Evolutionary conservation across 2,113 vertebrate genomes (phyloP), one percentile per base, ranked within the genome.

Genomic region (Nyctibius bracteatus): DNA sequence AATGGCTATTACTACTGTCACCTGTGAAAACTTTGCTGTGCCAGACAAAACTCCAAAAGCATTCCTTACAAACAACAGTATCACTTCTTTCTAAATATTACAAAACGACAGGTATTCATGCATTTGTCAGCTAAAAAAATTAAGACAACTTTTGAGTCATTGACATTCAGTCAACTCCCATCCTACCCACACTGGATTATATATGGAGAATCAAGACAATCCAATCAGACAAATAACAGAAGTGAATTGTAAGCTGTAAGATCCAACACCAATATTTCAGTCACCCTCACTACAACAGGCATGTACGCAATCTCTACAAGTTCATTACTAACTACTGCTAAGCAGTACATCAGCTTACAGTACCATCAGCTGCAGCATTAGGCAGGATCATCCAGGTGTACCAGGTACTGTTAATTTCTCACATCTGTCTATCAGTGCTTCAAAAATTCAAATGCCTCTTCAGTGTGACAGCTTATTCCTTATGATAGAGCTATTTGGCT

Each of bases 401-500:
- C 43, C 62, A 44, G 19, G 1, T 28, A 52, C 41, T 10, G 18
- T 1, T 57, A 7, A 5, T 17, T 39, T 41, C 70, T 65, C 86
- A 12, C 0, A 0, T 7, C 63, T 44, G 23, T 12, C 55, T 30
- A 2, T 9, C 43, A 19, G 24, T 10, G 31, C 37, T 67, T n/a
- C 83, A 19, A 33, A 71, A 41, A 11, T 21, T 18, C 8, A 9
- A 14, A 41, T 19, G 37, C 10, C 37, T 37, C 82, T 47, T 23
- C 35, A 5, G 0, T 3, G 21, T 20, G 30, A 41, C 22, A n/a
- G 39, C 25, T 55, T 33, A 18, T 47, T 62, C 31, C 39, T 65
- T 33, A 8, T 0, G 4, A 15, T 0, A 30, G 31, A 67, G 47
- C 47, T 39, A 0, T 2, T 20, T 17, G 18, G 30, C 74, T 25